Conservation (phyloP, 37 sponge, comb jelly and placozoan species). For the Oopsacas minuta region DNA sequence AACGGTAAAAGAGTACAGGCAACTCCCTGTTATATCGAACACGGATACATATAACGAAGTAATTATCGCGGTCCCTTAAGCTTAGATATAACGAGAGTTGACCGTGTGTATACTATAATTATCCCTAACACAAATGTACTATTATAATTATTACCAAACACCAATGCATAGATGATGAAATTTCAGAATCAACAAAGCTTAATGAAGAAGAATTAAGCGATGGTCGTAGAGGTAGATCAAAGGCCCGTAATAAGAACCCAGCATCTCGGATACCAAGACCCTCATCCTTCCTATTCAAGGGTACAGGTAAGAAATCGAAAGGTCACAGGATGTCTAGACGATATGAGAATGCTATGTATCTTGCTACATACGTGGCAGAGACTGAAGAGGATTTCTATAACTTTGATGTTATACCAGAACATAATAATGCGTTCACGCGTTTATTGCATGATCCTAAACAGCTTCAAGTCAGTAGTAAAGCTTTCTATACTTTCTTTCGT, state of each 20-base stretch:
- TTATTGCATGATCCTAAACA: not conserved
- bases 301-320: not conserved
- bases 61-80: too few species aligned
- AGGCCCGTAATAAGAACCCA: not conserved
- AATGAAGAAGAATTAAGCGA: not conserved
- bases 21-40: too few species aligned
- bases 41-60: too few species aligned
- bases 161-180: constrained; percentile 4
- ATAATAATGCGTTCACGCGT: not conserved
- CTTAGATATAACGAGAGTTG: too few species aligned
- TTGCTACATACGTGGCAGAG: not conserved
- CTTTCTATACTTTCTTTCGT: not conserved
- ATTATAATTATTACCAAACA: not conserved
- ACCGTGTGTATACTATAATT: too few species aligned
- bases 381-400: constrained; percentile 14
- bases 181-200: not conserved
- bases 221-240: not conserved
- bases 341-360: constrained; percentile 15
- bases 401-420: constrained; percentile 6
- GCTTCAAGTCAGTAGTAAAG: not conserved
- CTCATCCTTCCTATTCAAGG: not conserved
- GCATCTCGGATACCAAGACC: not conserved
- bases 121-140: too few species aligned
- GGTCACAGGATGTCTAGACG: not conserved
- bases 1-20: not conserved